Conservation (phyloP, 2,888 invertebrate genomes). For the Arctia plantaginis region DNA sequence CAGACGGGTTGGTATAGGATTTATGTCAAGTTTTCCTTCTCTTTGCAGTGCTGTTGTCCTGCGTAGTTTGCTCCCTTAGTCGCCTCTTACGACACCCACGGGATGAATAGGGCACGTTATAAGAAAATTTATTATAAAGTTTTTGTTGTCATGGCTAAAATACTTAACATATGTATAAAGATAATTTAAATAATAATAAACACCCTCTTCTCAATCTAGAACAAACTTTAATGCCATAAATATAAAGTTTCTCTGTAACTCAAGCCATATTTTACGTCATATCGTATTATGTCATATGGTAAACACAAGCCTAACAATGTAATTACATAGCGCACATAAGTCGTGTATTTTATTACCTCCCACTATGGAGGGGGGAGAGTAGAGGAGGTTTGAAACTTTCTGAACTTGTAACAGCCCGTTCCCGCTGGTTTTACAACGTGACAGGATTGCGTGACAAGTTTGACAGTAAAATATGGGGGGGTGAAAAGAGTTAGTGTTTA, state of each 20-base stretch:
- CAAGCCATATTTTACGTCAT: not conserved
- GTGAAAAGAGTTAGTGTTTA: not conserved
- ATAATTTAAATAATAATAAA: too few relatives aligned
- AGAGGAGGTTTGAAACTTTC: not conserved
- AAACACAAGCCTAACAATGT: slow-evolving; percentile 5
- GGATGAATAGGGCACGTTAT: too few relatives aligned
- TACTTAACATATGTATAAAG: too few relatives aligned
- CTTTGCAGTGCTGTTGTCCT: too few relatives aligned
- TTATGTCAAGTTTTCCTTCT: too few relatives aligned
- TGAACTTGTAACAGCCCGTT: not conserved
- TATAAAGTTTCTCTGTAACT: not conserved
- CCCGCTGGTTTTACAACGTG: slow-evolving; percentile 1
- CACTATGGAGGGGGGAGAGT: not conserved
- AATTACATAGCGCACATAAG: slow-evolving; percentile 15
- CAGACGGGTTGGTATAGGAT: too few relatives aligned
- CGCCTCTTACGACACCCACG: too few relatives aligned
- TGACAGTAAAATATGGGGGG: not conserved
- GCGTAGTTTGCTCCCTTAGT: too few relatives aligned
- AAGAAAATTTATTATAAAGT: too few relatives aligned
- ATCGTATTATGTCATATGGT: not conserved
- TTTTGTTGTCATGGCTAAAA: too few relatives aligned
- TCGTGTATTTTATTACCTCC: slow-evolving; percentile 2
- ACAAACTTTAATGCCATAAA: not conserved
- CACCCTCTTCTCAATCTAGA: not conserved
- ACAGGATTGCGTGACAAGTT: slow-evolving; percentile 1